These are phyloP conservation scores for Acanthoscelides obtectus DNA, from an alignment of 2,888 invertebrate genomes.

Conservation along the genomic window DNA sequence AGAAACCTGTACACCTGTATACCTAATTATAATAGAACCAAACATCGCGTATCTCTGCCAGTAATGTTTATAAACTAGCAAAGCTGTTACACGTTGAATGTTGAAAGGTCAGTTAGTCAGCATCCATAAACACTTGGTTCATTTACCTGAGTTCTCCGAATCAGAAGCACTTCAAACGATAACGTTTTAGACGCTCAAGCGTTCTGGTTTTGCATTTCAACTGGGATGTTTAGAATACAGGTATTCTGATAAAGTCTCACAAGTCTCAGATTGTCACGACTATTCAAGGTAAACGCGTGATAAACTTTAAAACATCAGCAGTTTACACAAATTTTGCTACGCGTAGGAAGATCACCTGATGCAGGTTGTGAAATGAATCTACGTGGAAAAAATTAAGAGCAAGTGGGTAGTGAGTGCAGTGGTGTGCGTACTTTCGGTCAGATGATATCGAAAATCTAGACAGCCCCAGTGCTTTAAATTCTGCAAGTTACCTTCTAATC, in stretches of 20 bases:
- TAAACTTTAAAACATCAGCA: neutral
- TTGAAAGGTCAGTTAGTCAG: neutral
- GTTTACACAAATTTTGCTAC: neutral
- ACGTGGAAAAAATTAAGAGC: neutral
- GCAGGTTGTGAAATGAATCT: neutral
- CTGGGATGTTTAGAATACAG: neutral
- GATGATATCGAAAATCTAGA: neutral
- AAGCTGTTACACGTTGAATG: neutral
- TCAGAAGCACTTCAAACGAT: neutral
- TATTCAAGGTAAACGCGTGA: neutral
- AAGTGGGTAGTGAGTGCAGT: neutral
- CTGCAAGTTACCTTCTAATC: too few relatives aligned
- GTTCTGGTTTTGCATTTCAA: neutral
- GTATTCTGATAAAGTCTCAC: neutral
- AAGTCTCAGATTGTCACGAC: neutral
- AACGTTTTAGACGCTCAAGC: neutral
- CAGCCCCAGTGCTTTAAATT: too few relatives aligned
- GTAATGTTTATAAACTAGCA: neutral
- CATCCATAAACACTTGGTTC: neutral
- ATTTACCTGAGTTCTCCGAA: neutral
- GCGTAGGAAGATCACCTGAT: neutral
- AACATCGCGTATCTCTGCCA: neutral
- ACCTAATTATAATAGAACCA: too few relatives aligned
- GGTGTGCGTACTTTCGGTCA: too few relatives aligned
- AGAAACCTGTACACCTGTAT: too few relatives aligned